Percentiles rank a stretch among this genome's conserved stretches.
These are phyloP conservation scores for Xestia rhomboidea DNA, from an alignment of 2,888 invertebrate genomes.

Conservation along the genomic window DNA sequence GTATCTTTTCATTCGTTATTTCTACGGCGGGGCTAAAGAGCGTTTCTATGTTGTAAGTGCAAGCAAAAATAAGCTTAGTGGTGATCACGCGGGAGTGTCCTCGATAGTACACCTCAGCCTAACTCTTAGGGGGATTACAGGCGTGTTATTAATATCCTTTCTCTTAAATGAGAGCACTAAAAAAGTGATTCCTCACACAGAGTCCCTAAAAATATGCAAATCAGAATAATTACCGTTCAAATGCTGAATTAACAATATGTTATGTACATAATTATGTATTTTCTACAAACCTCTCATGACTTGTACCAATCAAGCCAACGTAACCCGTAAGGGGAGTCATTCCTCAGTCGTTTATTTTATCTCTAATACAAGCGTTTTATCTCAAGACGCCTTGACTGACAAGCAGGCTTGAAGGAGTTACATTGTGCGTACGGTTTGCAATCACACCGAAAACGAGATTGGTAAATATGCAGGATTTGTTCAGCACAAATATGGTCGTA, in stretches of 20 bases:
- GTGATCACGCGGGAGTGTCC: too few species aligned
- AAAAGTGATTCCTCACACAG: conserved; percentile 31
- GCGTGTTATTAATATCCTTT: neutral
- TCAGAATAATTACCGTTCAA: conserved; percentile 49
- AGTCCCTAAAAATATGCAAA: conserved; percentile 56
- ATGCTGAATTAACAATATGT: conserved; percentile 38
- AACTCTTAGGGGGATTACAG: too few species aligned
- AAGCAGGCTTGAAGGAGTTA: conserved; percentile 65
- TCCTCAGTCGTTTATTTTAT: conserved; percentile 81
- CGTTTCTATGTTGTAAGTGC: too few species aligned
- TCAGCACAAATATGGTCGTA: conserved; percentile 45
- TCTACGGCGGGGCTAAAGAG: too few species aligned
- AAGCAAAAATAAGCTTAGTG: too few species aligned
- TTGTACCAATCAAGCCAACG: conserved; percentile 62
- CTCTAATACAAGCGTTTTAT: conserved; percentile 81
- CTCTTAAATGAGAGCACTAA: conserved; percentile 29
- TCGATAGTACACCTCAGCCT: too few species aligned
- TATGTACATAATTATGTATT: too few species aligned
- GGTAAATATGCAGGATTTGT: conserved; percentile 52
- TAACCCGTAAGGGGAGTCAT: conserved; percentile 72
- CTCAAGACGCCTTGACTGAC: conserved; percentile 77
- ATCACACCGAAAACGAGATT: conserved; percentile 49
- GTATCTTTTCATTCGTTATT: too few species aligned
- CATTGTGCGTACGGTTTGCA: conserved; percentile 37
- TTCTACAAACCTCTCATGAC: conserved; percentile 14